Evolutionary conservation across 2,888 invertebrate genomes (phyloP).

Genomic region (Atrina japonica): DNA sequence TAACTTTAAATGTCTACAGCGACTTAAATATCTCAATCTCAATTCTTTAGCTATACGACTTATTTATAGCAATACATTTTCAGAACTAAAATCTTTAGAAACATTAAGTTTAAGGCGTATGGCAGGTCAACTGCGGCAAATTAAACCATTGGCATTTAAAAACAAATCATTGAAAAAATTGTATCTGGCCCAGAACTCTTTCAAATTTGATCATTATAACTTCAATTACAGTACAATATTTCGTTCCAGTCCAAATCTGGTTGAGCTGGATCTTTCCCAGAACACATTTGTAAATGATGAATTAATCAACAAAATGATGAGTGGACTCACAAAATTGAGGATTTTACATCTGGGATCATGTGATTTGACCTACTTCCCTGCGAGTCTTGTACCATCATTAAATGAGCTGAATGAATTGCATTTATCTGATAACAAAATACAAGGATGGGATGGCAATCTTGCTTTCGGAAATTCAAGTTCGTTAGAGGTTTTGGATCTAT

Average conservation of each 20-base stretch:
- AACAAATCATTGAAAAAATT: constrained; percentile 11
- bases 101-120: background rate
- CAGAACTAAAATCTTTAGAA: constrained; percentile 7
- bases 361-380: constrained; percentile 13
- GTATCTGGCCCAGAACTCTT: background rate
- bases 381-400: background rate
- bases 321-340: constrained; percentile 15
- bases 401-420: constrained; percentile 6
- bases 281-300: constrained; percentile 7
- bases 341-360: background rate
- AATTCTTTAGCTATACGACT: constrained; percentile 28
- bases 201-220: background rate
- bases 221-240: background rate
- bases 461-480: constrained; percentile 21
- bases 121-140: constrained; percentile 1
- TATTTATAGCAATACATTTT: constrained; percentile 33
- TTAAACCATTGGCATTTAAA: constrained; percentile 14
- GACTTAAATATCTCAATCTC: constrained; percentile 29
- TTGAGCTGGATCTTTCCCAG: constrained; percentile 4
- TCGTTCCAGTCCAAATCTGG: background rate
- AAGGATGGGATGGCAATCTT: constrained; percentile 12
- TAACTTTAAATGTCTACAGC: constrained; percentile 37
- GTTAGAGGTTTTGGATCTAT: constrained; percentile 12
- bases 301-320: background rate
- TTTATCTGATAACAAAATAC: constrained; percentile 11